Evolutionary conservation across 2,888 invertebrate genomes (phyloP), one percentile per base, ranked within the genome.

Genomic region (Drosophila recens): DNA sequence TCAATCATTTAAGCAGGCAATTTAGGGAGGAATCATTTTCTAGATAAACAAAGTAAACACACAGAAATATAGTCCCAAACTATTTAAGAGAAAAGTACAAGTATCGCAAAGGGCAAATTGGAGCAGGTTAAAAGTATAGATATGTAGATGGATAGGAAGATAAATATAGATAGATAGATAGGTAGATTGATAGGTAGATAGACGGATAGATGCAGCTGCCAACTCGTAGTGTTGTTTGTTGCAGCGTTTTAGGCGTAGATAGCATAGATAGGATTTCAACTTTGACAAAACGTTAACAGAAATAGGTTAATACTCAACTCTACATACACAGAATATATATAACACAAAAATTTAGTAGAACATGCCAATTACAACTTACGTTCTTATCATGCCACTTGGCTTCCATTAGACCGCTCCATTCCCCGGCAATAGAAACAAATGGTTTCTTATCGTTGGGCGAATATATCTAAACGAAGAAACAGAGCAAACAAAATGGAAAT

Each of bases 381-480:
- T 90, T 90, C 88, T 90, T 91, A 52, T 97, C 97, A 53, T 95
- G 94, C 96, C 97, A 97, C 91, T 98, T 96, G 34, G 97, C 97
- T 90, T 97, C 97, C 97, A 99, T 98, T 58, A 96, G 93, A 0
- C 98, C 97, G 92, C 98, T 99, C 99, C 99, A 99, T 93, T 99
- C 99, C 13, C 99, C 99, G 72, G 95, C 95, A 67, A 99, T 96
- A 11, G 95, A 95, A 53, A 98, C 94, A 92, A 98, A 98, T 0
- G 98, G 96, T 90, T 98, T 98, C 93, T 97, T 98, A 69, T 98
- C 98, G 62, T 94, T 95, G 0, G 96, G 96, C 0, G 96, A 96
- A 92, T 91, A 93, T 42, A 93, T 89, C 92, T 92, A 49, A 9
- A 8, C 92, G 54, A 49, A 5, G 11, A 20, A 34, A 34, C 3